Base-by-base conservation (phyloP, 1,140 invertebrate species). In the Diuraphis noxia region DNA sequence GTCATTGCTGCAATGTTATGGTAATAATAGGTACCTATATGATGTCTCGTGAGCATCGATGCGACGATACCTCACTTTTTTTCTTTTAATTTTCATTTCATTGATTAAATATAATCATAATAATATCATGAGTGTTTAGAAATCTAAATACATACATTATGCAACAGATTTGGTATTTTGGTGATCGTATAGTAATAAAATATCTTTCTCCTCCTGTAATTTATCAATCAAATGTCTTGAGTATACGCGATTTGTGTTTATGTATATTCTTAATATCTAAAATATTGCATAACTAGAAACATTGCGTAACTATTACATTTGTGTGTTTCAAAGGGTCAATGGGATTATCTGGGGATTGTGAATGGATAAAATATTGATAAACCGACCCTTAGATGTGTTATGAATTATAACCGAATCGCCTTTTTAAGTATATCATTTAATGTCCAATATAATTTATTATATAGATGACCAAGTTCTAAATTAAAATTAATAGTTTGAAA, bases 271-370 rank as follows among this genome's bases (percentile, higher is more conserved):
- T 30, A 46, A 40, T 46, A 85, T 85, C 30, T 85, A 6, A n/a
- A 43, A 85, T 46, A 46, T 46, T n/a, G 8, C 21, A 43, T n/a
- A 34, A 34, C 40, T 30, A 46, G 34, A 49, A 21, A 49, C 43
- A 86, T 86, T 86, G 6, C 41, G 13, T 86, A 49, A 85, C 19
- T 46, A 46, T 49, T 19, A n/a, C 38, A 85, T 85, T 25, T 46
- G 19, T 86, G 25, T 25, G 43, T n/a, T 40, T 86, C 43, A 21
- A 41, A 86, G 84, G 84, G 84, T 86, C 84, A 86, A 10, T 25
- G 84, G 36, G 84, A 86, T 86, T 86, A 86, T 86, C 84, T 86
- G n/a, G 36, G 84, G 43, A 86, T 36, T 30, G 79, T 4, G 0
- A 43, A 41, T 72, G 56, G 30, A 82, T 82, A 41, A 46, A 43